Evolutionary conservation across 2,888 invertebrate genomes (phyloP).

Genomic region (Dynastes maya): DNA sequence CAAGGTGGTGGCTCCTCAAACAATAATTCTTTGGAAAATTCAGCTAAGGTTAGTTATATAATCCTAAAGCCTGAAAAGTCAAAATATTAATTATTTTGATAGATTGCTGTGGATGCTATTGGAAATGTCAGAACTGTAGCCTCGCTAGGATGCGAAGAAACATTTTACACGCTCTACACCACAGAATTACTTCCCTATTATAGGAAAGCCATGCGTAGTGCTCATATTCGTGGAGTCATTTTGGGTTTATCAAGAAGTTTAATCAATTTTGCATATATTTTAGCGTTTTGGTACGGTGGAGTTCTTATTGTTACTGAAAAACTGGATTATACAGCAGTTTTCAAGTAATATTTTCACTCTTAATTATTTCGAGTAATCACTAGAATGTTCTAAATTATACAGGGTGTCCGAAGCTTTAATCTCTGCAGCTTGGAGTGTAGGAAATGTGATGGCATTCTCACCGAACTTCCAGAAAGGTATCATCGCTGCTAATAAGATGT

Average conservation of each 20-base stretch:
- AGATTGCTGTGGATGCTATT: slow-evolving; percentile 82
- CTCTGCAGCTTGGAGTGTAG: slow-evolving; percentile 81
- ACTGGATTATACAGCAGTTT: slow-evolving; percentile 75
- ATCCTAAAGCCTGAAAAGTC: too few relatives aligned
- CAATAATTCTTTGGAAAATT: slow-evolving; percentile 48
- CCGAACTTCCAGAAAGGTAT: slow-evolving; percentile 88
- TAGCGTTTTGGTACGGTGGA: slow-evolving; percentile 80
- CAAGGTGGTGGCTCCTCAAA: slow-evolving; percentile 33
- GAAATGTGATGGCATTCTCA: slow-evolving; percentile 80
- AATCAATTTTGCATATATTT: slow-evolving; percentile 72
- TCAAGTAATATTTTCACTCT: slow-evolving; percentile 75
- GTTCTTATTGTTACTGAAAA: slow-evolving; percentile 76
- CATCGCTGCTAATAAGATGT: slow-evolving; percentile 80
- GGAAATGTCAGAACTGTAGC: slow-evolving; percentile 82
- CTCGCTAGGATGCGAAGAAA: slow-evolving; percentile 78
- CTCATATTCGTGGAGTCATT: slow-evolving; percentile 78
- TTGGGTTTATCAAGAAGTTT: slow-evolving; percentile 79
- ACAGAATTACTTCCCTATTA: slow-evolving; percentile 75
- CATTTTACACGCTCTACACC: slow-evolving; percentile 76
- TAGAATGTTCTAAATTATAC: slow-evolving; percentile 8
- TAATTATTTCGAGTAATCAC: background rate
- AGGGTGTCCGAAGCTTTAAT: slow-evolving; percentile 83
- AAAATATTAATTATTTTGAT: slow-evolving; percentile 45
- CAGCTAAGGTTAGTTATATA: slow-evolving; percentile 46
- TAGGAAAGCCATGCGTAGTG: slow-evolving; percentile 72